Conservation (phyloP, 2,113 vertebrate genomes). For the Nesogale talazaci region DNA sequence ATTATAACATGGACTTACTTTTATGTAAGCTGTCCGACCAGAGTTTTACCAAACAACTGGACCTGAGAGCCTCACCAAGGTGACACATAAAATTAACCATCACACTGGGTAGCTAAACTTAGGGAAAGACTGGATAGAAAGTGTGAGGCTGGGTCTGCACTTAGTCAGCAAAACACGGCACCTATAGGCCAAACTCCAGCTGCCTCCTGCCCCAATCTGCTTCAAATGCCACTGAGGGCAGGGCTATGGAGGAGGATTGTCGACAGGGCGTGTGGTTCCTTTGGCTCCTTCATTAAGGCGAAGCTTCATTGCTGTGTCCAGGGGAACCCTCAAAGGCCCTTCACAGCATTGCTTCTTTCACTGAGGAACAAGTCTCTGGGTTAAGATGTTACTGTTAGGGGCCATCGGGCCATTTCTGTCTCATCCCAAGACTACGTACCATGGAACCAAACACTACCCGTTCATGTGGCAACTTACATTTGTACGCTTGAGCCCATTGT, state of each 20-base stretch:
- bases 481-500: no score
- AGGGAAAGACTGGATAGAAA: neutral
- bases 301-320: neutral
- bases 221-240: neutral
- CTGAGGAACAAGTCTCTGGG: neutral
- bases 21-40: neutral
- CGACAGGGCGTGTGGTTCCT: neutral
- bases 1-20: neutral
- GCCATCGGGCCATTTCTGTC: no score
- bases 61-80: neutral
- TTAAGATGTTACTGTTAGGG: neutral
- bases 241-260: neutral
- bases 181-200: neutral
- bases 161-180: neutral
- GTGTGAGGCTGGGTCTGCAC: neutral
- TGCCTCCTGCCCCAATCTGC: neutral
- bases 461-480: no score
- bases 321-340: neutral
- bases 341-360: constrained; percentile 27
- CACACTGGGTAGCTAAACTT: neutral
- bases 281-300: neutral
- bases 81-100: neutral
- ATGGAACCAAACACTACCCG: no score
- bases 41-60: neutral
- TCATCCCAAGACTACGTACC: no score